These are phyloP conservation scores for Helicolenus hilgendorfi DNA, from an alignment of 2,797 vertebrate genomes.

Conservation along the genomic window DNA sequence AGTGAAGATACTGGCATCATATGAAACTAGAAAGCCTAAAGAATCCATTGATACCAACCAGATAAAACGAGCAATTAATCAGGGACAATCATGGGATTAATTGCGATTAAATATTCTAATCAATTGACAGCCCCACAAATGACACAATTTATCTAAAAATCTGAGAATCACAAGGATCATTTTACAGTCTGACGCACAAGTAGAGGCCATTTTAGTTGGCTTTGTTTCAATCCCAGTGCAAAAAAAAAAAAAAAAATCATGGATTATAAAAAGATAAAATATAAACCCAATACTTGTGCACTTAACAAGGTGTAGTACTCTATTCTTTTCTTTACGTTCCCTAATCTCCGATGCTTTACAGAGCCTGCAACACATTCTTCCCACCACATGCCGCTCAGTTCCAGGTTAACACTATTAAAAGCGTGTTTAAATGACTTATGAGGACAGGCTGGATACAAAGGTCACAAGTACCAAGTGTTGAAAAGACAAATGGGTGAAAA, in stretches of 20 bases:
- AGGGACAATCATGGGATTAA: no score
- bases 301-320: neutral
- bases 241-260: neutral
- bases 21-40: no score
- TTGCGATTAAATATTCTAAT: no score
- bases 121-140: no score
- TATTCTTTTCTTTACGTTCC: neutral
- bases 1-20: no score
- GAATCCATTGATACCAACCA: no score
- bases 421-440: conserved; percentile 86
- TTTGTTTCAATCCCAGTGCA: neutral
- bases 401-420: conserved; percentile 82
- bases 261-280: neutral
- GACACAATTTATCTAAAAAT: neutral
- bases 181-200: neutral
- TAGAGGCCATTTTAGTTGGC: neutral
- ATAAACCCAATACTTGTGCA: neutral
- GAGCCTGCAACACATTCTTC: neutral
- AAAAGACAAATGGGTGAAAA: conserved; percentile 25
- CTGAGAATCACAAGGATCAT: neutral
- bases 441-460: conserved; percentile 67
- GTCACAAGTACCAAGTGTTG: conserved; percentile 58
- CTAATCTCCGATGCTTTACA: conserved; percentile 8
- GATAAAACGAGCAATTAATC: no score
- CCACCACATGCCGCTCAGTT: conserved; percentile 40